Percentiles rank a stretch among this genome's conserved stretches.
Conservation (phyloP, 2,797 vertebrate genomes). For the Poeciliopsis presidionis region DNA sequence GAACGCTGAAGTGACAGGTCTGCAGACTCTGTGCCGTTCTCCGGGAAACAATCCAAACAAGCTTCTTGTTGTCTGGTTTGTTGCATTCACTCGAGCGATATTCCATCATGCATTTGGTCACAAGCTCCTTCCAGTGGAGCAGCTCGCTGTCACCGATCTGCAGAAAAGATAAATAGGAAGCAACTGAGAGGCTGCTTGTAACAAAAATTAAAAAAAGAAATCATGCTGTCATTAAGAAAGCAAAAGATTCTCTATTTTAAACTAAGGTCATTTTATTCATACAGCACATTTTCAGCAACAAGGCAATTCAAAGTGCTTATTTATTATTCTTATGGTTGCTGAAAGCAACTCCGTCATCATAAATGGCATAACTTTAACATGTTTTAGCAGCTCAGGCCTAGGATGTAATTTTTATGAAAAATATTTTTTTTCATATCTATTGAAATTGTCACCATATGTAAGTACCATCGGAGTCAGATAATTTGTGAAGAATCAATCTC, state of each 20-base stretch:
- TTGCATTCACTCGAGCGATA: slow-evolving; percentile 92
- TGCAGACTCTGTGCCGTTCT: slow-evolving; percentile 93
- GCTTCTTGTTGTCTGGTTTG: slow-evolving; percentile 95
- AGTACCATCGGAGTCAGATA: no score
- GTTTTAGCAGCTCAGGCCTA: not conserved
- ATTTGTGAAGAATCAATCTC: no score
- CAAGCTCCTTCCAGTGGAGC: slow-evolving; percentile 90
- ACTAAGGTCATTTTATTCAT: no score
- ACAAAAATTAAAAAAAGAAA: not conserved
- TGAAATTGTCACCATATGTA: no score
- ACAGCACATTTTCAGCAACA: no score
- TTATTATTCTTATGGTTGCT: not conserved
- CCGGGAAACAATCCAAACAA: slow-evolving; percentile 95
- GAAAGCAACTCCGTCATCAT: not conserved
- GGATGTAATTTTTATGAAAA: no score
- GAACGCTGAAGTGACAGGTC: slow-evolving; percentile 90
- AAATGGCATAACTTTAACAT: not conserved
- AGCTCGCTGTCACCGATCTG: slow-evolving; percentile 90
- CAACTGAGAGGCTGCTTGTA: slow-evolving; percentile 27
- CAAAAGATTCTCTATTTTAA: not conserved
- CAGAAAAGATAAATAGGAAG: slow-evolving; percentile 36
- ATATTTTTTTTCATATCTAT: no score
- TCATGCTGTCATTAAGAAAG: not conserved
- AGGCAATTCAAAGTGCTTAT: no score
- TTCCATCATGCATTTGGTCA: slow-evolving; percentile 91